Base-by-base conservation (phyloP, 2,888 invertebrate genomes). In the Penaeus monodon region DNA sequence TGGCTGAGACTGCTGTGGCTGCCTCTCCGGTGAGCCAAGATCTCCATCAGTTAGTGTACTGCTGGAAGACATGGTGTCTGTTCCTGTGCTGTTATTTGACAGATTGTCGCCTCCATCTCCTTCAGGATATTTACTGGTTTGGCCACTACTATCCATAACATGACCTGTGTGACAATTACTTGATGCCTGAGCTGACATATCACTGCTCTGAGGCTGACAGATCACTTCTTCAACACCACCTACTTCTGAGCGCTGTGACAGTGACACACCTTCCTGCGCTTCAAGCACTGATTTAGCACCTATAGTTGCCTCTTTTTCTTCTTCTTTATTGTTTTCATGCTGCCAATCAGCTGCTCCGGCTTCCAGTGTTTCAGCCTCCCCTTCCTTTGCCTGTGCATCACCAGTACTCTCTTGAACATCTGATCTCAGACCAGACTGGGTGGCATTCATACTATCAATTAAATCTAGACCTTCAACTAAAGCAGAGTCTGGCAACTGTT, bases 1-100 rank as follows among this genome's bases (percentile, higher is more conserved):
- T 20, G n/a, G 68, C 29, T 57, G 78, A 44, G 80, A 64, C 24
- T 73, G 85, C 29, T 80, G 85, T 22, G 79, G 78, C 49, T 78
- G 68, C 73, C 83, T 78, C 14, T 87, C 87, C 2, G 87, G 87
- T 33, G 87, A 83, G 14, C 82, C 82, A 20, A 79, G 66, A 65
- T 88, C 85, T 57, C 85, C 85, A 73, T 85, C 88, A 17, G 88
- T 88, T 8, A 88, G 70, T 7, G 88, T 88, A 29, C 88, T 88
- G 22, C 81, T 88, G 74, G 85, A 88, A 14, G 88, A 88, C 44
- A 84, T 49, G 66, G 88, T 85, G 70, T 88, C 88, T 27, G 88
- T 88, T 2, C 81, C 85, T 44, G 85, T 81, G 44, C 88, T 88
- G 63, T 78, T 79, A 49, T 73, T 84, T 12, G 81, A 81, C 20